Conservation (phyloP, 2,113 vertebrate genomes). For the Colius striatus region DNA sequence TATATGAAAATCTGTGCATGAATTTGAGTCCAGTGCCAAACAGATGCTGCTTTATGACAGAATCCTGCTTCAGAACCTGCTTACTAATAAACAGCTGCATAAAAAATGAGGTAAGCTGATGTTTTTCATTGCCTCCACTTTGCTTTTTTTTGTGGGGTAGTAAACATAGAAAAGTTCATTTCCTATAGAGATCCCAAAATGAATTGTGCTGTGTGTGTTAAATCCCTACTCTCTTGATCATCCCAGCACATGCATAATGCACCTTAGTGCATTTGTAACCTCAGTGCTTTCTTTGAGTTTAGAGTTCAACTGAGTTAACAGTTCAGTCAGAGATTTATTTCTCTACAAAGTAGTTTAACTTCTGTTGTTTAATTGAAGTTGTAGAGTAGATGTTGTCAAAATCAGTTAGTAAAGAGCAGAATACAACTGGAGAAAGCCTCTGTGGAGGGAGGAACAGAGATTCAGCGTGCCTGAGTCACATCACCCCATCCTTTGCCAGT, state of each 20-base stretch:
- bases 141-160: not conserved
- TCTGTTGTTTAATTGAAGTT: not conserved
- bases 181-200: not conserved
- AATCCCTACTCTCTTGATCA: not conserved
- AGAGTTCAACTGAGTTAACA: not conserved
- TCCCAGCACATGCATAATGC: not conserved
- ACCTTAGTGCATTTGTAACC: not conserved
- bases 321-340: not conserved
- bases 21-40: not conserved
- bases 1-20: not conserved
- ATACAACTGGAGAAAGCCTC: not conserved
- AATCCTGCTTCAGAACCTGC: not conserved
- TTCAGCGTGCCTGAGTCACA: rapidly evolving
- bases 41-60: not conserved
- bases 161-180: not conserved
- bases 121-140: not conserved
- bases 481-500: not conserved
- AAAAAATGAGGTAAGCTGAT: not conserved
- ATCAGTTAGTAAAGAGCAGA: not conserved
- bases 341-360: not conserved
- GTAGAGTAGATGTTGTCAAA: not conserved
- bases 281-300: not conserved
- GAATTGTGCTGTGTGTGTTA: not conserved
- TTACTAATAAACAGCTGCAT: not conserved
- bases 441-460: not conserved